Percentiles rank a stretch among this genome's conserved stretches.
Conservation (phyloP, 2,888 invertebrate genomes). For the Epiblema foenella region DNA sequence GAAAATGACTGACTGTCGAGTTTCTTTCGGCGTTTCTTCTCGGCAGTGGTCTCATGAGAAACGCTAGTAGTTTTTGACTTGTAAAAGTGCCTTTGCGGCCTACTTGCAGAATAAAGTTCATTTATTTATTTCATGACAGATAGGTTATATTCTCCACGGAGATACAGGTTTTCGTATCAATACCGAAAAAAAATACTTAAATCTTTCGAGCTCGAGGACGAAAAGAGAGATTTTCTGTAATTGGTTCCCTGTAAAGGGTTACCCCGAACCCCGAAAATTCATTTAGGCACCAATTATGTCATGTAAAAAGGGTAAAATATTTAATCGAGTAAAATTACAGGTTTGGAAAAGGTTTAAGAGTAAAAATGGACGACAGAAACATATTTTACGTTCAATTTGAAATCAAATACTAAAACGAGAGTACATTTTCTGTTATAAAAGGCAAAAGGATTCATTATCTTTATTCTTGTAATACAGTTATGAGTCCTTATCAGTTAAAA, state of each 20-base stretch:
- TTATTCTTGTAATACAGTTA: background rate
- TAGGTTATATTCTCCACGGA: no score
- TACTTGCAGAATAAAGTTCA: no score
- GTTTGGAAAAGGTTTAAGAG: background rate
- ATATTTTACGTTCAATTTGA: background rate
- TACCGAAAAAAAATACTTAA: background rate
- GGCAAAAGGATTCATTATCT: background rate
- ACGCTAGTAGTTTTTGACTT: no score
- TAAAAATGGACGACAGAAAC: conserved; percentile 4
- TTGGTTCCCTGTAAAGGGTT: conserved; percentile 20
- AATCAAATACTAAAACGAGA: conserved; percentile 9
- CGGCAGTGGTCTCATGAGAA: no score
- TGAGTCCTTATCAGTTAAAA: no score
- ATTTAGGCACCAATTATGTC: conserved; percentile 21
- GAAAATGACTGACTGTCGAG: no score
- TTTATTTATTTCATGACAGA: no score
- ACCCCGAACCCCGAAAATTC: conserved; percentile 10
- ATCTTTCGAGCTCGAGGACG: background rate
- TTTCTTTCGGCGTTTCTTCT: no score
- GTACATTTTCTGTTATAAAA: background rate
- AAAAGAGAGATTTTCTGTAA: conserved; percentile 11
- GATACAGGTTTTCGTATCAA: background rate
- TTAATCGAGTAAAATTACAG: conserved; percentile 34
- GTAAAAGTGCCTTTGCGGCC: no score
- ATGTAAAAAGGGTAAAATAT: conserved; percentile 35